Evolutionary conservation across 2,888 invertebrate species (phyloP), one percentile per base, ranked within the genome.

Genomic region (Scaptodrosophila latifasciaeformis): DNA sequence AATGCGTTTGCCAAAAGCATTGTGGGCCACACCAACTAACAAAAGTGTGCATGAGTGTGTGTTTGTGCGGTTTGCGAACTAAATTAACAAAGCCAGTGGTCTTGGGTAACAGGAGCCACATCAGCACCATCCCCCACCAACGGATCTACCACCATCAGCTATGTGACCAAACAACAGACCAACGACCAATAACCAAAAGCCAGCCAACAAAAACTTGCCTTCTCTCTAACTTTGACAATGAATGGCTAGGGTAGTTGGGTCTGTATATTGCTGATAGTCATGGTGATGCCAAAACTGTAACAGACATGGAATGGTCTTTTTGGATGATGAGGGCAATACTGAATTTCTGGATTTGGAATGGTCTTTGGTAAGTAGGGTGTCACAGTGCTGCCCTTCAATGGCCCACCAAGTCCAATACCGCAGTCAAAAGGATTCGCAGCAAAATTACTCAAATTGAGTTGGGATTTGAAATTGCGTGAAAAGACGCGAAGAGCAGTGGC

Each of bases 391-490:
- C 7, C 21, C 24, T 24, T 1, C 27, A n/a, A 4, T 45, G 17
- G 6, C 7, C 7, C 7, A 44, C 1, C 9, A 10, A 13, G 44
- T 27, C 9, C 9, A 30, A 13, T 15, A 63, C 78, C 75, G 56
- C 70, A 70, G 72, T 63, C 50, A 53, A 43, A 54, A 69, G 75
- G 81, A 80, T 80, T 76, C 75, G 61, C 62, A 70, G 67, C 62
- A 70, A 74, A 76, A 80, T 76, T 80, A 80, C 75, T 77, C 81
- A 76, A 76, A 76, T 76, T 80, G 75, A 68, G 75, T 76, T 76
- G 75, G 81, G 75, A 76, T 80, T 80, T 70, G 64, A 77, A 74
- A 74, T 77, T 70, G 80, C 68, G 80, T 70, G 66, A 74, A 77
- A 70, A 77, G 67, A 67, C 70, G 68, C 56, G 37, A 17, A 65